Evolutionary conservation across 2,113 vertebrate species (phyloP).

Genomic region (Chamaea fasciata): DNA sequence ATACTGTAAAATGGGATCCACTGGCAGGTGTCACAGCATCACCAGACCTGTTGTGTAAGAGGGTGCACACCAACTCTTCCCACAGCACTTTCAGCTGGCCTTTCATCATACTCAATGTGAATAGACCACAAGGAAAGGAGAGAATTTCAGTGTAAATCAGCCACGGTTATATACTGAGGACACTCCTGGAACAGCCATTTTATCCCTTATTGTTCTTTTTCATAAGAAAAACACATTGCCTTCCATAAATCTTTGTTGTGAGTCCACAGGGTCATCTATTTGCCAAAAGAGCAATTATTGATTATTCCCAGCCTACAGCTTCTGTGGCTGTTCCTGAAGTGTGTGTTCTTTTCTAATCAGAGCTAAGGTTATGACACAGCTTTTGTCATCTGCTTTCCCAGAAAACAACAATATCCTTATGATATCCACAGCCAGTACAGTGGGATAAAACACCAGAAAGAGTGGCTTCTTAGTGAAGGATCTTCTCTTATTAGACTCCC

Average conservation of each 20-base stretch:
- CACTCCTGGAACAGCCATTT: constrained; percentile 33
- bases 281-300: constrained; percentile 64
- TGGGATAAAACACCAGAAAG: neutral
- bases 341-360: constrained; percentile 54
- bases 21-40: constrained; percentile 29
- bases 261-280: constrained; percentile 48
- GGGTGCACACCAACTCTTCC: neutral
- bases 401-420: constrained; percentile 1
- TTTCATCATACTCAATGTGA: neutral
- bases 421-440: neutral
- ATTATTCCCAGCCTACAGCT: constrained; percentile 46
- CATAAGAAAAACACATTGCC: constrained; percentile 33
- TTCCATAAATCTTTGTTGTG: constrained; percentile 48
- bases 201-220: constrained; percentile 50
- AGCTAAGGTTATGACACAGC: constrained; percentile 16
- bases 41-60: neutral
- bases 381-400: constrained; percentile 26
- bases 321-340: constrained; percentile 7
- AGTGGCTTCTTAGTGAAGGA: constrained; percentile 1
- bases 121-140: neutral
- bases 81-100: neutral
- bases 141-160: constrained; percentile 33
- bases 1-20: neutral
- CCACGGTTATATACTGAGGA: neutral
- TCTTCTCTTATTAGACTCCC: constrained; percentile 14